Conservation (phyloP, 2,113 vertebrate genomes). For the Empidonax alnorum region DNA sequence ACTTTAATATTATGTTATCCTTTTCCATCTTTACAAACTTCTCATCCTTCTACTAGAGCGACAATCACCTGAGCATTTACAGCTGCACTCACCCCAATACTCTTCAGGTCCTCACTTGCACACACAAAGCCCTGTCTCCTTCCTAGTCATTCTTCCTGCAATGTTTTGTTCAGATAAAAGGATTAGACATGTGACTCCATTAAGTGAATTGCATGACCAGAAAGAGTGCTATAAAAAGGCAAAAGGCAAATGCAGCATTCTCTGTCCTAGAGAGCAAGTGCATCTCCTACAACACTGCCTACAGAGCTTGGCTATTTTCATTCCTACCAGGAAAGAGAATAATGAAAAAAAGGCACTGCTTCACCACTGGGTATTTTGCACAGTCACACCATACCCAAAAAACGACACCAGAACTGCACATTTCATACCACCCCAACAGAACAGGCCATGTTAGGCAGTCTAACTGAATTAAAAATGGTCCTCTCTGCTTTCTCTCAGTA, state of each 20-base stretch:
- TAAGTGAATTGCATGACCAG: not conserved
- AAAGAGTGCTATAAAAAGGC: not conserved
- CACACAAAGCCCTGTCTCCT: not conserved
- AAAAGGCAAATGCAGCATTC: not conserved
- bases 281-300: not conserved
- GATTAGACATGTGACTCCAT: not conserved
- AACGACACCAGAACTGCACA: not conserved
- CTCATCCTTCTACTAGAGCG: not conserved
- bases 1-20: not conserved
- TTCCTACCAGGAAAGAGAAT: not conserved
- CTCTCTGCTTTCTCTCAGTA: not conserved
- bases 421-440: not conserved
- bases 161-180: slow-evolving; percentile 10
- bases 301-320: not conserved
- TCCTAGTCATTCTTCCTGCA: not conserved
- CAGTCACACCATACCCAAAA: not conserved
- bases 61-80: not conserved
- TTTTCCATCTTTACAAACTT: not conserved
- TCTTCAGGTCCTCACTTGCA: not conserved
- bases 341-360: not conserved
- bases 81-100: not conserved
- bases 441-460: not conserved
- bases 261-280: not conserved
- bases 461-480: not conserved
- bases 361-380: not conserved